Percentiles rank a stretch among this genome's conserved stretches.
phyloP scores from a whole-genome alignment of 2,797 vertebrate species.

The Anguilla pacifica region DNA sequence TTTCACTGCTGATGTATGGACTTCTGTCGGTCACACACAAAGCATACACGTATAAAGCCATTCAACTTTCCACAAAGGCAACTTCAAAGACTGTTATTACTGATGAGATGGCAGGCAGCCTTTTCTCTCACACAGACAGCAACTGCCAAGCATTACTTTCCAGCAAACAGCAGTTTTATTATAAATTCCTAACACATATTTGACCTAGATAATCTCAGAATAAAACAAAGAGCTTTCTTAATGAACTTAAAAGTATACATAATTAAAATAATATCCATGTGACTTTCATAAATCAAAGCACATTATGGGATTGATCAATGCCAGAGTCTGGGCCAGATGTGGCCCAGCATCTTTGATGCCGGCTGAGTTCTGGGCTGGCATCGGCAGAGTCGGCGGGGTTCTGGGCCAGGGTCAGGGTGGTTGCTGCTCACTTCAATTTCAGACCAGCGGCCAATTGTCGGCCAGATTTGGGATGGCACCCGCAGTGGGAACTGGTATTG shows the following conservation, averaged over 20 bases:
- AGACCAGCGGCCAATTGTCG: too few relatives aligned
- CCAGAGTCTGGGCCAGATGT: neutral
- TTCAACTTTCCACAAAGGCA: neutral
- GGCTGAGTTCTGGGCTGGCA: neutral
- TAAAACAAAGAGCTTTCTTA: too few relatives aligned
- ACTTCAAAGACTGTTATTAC: neutral
- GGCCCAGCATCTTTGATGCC: neutral
- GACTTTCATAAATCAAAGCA: too few relatives aligned
- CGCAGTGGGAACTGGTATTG: too few relatives aligned
- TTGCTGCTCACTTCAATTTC: too few relatives aligned
- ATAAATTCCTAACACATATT: too few relatives aligned
- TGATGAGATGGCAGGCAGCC: neutral
- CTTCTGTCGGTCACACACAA: neutral
- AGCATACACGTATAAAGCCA: neutral
- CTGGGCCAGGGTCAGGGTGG: neutral
- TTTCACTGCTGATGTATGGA: neutral
- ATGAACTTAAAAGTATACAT: too few relatives aligned
- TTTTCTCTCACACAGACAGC: neutral
- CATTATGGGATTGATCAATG: too few relatives aligned
- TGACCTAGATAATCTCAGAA: too few relatives aligned
- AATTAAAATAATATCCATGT: too few relatives aligned
- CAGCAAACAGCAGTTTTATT: neutral
- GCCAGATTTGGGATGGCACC: too few relatives aligned
- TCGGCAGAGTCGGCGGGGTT: neutral
- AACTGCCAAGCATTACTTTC: neutral